A percentile compares a stretch with the other conserved stretches of the same genome.
phyloP scores from a whole-genome alignment of 2,888 invertebrate species.

The Caradrina kadenii region DNA sequence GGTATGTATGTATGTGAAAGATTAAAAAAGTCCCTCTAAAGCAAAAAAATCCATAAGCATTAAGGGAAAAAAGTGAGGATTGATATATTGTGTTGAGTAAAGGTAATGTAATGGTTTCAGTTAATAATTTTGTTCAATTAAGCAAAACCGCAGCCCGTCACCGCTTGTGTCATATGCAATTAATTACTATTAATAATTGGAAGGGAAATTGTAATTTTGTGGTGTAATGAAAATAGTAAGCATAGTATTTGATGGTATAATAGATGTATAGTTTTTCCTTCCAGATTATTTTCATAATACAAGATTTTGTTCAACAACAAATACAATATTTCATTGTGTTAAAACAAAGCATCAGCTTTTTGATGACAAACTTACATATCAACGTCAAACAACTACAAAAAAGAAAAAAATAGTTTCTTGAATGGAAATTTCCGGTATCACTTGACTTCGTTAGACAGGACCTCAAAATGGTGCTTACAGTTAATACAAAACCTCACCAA shows the following conservation, averaged over 20 bases:
- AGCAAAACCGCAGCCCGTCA: conserved; percentile 45
- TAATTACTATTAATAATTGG: conserved; percentile 31
- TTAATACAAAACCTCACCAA: background rate
- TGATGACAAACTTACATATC: too few species aligned
- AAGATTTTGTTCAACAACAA: too few species aligned
- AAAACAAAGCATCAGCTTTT: too few species aligned
- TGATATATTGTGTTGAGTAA: background rate
- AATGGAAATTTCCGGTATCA: too few species aligned
- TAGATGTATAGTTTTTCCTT: too few species aligned
- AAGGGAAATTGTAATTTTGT: conserved; percentile 1
- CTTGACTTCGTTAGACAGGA: too few species aligned
- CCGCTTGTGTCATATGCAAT: conserved; percentile 40
- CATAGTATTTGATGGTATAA: background rate
- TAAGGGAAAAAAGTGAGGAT: background rate
- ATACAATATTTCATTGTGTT: too few species aligned
- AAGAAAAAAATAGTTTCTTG: background rate
- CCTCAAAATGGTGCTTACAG: background rate
- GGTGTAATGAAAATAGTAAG: background rate
- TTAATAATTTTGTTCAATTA: conserved; percentile 53
- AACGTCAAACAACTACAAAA: background rate
- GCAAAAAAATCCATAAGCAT: too few species aligned
- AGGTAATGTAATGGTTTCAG: conserved; percentile 29
- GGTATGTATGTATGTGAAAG: background rate
- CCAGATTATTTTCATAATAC: too few species aligned
- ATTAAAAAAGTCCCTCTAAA: background rate